Evolutionary conservation across 2,888 invertebrate species (phyloP).

Genomic region (Uloborus plumipes): DNA sequence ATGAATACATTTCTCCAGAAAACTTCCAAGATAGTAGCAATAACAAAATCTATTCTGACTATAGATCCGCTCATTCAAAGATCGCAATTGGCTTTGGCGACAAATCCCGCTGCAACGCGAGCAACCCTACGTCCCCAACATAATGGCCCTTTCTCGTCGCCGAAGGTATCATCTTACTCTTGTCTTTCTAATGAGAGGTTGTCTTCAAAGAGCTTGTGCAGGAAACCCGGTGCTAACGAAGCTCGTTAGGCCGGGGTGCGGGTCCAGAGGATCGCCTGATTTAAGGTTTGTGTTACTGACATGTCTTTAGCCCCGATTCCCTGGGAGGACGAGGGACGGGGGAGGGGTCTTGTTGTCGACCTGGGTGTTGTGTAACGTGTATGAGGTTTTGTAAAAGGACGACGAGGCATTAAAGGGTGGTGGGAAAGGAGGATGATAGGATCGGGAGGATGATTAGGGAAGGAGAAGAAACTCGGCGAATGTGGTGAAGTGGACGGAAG

Average conservation of each 20-base stretch:
- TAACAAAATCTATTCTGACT: too few species aligned
- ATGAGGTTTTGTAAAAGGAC: slow-evolving; percentile 25
- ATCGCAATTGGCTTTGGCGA: too few species aligned
- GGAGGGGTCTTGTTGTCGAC: too few species aligned
- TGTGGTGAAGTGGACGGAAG: too few species aligned
- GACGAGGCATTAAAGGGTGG: slow-evolving; percentile 22
- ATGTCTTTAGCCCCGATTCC: slow-evolving; percentile 45
- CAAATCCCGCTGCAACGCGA: not conserved
- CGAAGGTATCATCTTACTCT: slow-evolving; percentile 42
- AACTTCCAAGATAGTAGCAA: too few species aligned
- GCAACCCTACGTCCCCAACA: slow-evolving; percentile 27
- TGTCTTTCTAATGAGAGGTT: slow-evolving; percentile 59
- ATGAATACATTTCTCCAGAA: too few species aligned
- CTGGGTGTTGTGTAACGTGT: slow-evolving; percentile 46
- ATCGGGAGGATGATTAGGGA: slow-evolving; percentile 26
- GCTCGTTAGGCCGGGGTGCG: slow-evolving; percentile 40
- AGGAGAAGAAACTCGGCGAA: not conserved
- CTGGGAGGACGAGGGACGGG: too few species aligned
- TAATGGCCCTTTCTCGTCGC: slow-evolving; percentile 39
- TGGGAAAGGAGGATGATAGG: slow-evolving; percentile 2
- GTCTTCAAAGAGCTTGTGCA: slow-evolving; percentile 17
- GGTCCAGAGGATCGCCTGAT: slow-evolving; percentile 33
- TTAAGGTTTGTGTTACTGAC: slow-evolving; percentile 62
- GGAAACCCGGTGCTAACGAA: slow-evolving; percentile 39
- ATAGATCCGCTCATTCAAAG: too few species aligned